Evolutionary conservation across 2,797 vertebrate species (phyloP), one percentile per base, ranked within the genome.

Genomic region (Oreortyx pictus): DNA sequence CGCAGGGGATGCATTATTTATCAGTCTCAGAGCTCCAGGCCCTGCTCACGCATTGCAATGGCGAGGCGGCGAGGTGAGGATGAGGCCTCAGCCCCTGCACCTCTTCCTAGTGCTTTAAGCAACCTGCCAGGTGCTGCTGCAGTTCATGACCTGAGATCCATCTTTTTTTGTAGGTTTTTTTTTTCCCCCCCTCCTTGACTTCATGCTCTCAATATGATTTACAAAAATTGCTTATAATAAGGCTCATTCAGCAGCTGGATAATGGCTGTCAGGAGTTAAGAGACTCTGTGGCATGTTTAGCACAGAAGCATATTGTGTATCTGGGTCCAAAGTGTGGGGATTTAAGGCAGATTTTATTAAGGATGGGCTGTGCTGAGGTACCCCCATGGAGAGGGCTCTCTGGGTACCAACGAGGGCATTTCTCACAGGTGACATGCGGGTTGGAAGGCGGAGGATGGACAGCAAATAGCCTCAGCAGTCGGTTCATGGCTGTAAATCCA

Each of bases 221-320:
- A 93, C 87, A 96, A 95, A 96, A 97, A 96, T 96, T 94, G 94
- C 94, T 96, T 94, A 92, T 96, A 96, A 94, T 88, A 90, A 92
- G 94, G 78, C 90, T 97, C 95, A 89, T 96, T 97, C 96, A 92
- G 88, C 95, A 97, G 91, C 95, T 96, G 93, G 90, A 89, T 97
- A 97, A 97, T 96, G 92, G 95, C 57, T 96, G 94, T 95, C 92
- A 94, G 93, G 95, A 96, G 91, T 94, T 96, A 95, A 96, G 91
- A 43, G 94, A 96, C 95, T 71, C 91, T 61, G 59, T 95, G 95
- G 94, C 90, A 76, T 62, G 92, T 97, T 96, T 93, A 95, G 82
- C 94, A 92, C 74, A 95, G 92, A 92, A 91, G 82, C 77, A 80
- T 89, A 75, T 92, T 92, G 92, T 92, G 71, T 91, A 67, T 91